A percentile compares a stretch with the other conserved stretches of the same genome.
phyloP scores from a whole-genome alignment of 37 sponge, comb jelly and placozoan species.

The Cliona cf. orientalis region DNA sequence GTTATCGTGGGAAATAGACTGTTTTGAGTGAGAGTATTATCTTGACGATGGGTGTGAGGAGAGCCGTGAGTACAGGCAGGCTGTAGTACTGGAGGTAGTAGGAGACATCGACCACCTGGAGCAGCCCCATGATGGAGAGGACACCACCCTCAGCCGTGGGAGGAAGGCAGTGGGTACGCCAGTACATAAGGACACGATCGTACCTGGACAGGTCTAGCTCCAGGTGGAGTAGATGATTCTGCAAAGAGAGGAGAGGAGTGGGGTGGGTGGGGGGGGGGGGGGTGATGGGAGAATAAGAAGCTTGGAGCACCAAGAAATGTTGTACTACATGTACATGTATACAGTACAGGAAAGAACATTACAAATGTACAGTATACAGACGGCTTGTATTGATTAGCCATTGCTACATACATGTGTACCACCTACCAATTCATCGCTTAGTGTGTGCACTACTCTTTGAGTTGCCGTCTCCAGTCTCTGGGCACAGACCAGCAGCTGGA shows the following conservation, averaged over 20 bases:
- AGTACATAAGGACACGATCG: slow-evolving; percentile 24
- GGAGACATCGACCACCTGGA: slow-evolving; percentile 22
- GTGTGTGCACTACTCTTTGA: background rate
- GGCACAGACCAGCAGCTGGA: slow-evolving; percentile 14
- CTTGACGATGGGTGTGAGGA: slow-evolving; percentile 40
- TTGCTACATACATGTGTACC: background rate
- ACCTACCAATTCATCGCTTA: slow-evolving; percentile 29
- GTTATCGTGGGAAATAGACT: too few species aligned
- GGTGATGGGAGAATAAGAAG: too few species aligned
- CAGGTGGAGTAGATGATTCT: background rate
- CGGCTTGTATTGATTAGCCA: background rate
- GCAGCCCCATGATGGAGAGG: slow-evolving; percentile 30
- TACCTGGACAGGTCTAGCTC: slow-evolving; percentile 6
- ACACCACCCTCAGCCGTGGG: slow-evolving; percentile 15
- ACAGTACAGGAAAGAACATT: too few species aligned
- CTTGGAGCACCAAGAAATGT: too few species aligned
- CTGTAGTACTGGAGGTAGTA: slow-evolving; percentile 51
- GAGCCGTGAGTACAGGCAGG: slow-evolving; percentile 32
- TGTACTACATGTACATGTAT: too few species aligned
- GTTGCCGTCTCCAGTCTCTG: slow-evolving; percentile 15
- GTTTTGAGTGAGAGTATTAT: slow-evolving; percentile 17
- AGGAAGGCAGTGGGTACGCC: slow-evolving; percentile 28
- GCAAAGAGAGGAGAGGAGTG: background rate
- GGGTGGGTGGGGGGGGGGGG: too few species aligned
- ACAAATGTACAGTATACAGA: too few species aligned